Percentiles rank a stretch among this genome's conserved stretches.
phyloP scores from a whole-genome alignment of 2,888 invertebrate genomes.

The Gymnocheta viridis region DNA sequence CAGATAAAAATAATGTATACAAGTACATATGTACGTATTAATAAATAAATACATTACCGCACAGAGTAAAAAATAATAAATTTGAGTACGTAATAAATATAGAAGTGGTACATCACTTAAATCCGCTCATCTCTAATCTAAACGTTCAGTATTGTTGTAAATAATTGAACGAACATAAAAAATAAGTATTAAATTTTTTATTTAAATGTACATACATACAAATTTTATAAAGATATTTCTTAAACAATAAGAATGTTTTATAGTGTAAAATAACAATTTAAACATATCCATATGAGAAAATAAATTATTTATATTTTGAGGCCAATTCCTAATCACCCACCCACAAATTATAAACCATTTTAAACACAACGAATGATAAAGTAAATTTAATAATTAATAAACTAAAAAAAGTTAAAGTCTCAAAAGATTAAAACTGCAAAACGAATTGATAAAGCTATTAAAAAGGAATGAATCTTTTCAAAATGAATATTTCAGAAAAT shows the following conservation, averaged over 20 bases:
- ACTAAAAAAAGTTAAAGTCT: not conserved
- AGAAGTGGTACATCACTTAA: too few relatives aligned
- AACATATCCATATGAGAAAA: slow-evolving; percentile 20
- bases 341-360: not conserved
- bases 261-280: not conserved
- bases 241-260: slow-evolving; percentile 5
- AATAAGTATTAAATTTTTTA: slow-evolving; percentile 19
- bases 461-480: not conserved
- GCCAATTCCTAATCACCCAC: slow-evolving; percentile 30
- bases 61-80: too few relatives aligned
- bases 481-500: not conserved
- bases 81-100: too few relatives aligned
- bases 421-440: not conserved
- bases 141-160: slow-evolving; percentile 50
- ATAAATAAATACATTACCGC: too few relatives aligned
- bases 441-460: not conserved
- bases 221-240: not conserved
- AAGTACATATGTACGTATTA: too few relatives aligned
- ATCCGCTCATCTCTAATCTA: slow-evolving; percentile 55
- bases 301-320: slow-evolving; percentile 19
- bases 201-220: slow-evolving; percentile 11
- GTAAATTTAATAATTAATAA: not conserved
- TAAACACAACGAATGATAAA: slow-evolving; percentile 40
- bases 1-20: too few relatives aligned
- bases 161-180: slow-evolving; percentile 23